Evolutionary conservation across 1,140 invertebrate genomes (phyloP), one percentile per base, ranked within the genome.

Genomic region (Anagrus nilaparvatae): DNA sequence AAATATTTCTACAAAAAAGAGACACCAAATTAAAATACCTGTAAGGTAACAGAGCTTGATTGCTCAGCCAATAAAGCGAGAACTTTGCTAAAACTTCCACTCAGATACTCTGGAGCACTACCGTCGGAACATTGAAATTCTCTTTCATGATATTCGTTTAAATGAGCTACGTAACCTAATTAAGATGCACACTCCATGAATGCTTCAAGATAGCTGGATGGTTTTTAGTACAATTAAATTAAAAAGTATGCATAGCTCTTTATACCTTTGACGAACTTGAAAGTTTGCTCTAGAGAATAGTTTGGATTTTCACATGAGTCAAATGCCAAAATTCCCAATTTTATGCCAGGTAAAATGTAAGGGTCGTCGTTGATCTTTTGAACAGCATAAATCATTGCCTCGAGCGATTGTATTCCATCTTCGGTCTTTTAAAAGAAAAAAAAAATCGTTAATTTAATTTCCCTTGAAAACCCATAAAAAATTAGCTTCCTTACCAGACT

Each of bases 1-100:
- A 2, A 34, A 9, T 8, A 19, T n/a, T n/a, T n/a, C n/a, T n/a
- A n/a, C n/a, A n/a, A n/a, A n/a, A n/a, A n/a, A n/a, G n/a, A n/a
- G n/a, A 28, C n/a, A 28, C 10, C 5, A 17, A 5, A n/a, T 16
- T 9, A 14, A 18, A 40, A 50, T 45, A 72, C 71, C 62, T 76
- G 73, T 23, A 77, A 65, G 6, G 74, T 74, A 4, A 77, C 72
- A 3, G 72, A 69, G 20, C 71, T 74, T 4, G 69, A 69, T 39
- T 75, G 74, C 0, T 65, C 73, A 1, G 73, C 75, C 14, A 77
- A 64, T 2, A 77, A 63, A 1, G 73, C 72, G 10, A 74, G 61
- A 9, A 76, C 66, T 38, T 64, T 53, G 35, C 75, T 71, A 35
- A 71, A 73, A 14, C 58, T 53, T 13, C 63, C 61, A 4, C 61